Base-by-base conservation (phyloP, 2,888 invertebrate species). In the Entomobrya proxima region DNA sequence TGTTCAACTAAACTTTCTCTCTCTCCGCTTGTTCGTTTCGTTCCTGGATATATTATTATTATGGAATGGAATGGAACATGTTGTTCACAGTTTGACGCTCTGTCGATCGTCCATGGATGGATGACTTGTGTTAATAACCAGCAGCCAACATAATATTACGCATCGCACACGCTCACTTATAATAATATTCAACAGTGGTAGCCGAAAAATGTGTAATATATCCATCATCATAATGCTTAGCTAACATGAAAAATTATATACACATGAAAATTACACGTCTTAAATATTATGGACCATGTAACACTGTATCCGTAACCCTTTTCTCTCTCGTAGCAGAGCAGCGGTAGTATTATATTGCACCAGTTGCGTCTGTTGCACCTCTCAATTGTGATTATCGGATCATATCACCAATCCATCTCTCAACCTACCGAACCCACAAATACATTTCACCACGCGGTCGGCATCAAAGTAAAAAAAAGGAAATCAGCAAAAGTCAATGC, bases 101-200 rank as follows among this genome's bases (percentile, higher is more conserved):
- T 88, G 89, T 89, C 89, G 88, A 87, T 86, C 88, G 87, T 88
- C 88, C 89, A 89, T 89, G 89, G 88, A 88, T 85, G 86, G 88
- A 86, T 88, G 88, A 85, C 64, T 85, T 85, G 85, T 85, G 85
- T 85, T 85, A 85, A 85, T 85, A 85, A 85, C 78, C 69, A 69
- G 69, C 74, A 52, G 52, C 50, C 74, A 52, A 74, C 74, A 74
- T 74, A 13, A 50, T 52, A 21, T 40, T 40, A 40, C 44, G 15
- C 44, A 40, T 7, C n/a, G 44, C 27, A 27, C 27, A 47, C 72
- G 44, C 35, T 47, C 47, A 47, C 47, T 47, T 37, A 67, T 1
- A n/a, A 67, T 21, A 72, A 37, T 67, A 47, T 69, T 69, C 47
- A 47, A 74, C 74, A 52, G 44, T 69, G 21, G 44, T 40, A 74